These are phyloP conservation scores for Melanchra persicariae DNA, from an alignment of 2,888 invertebrate species.

Conservation along the genomic window DNA sequence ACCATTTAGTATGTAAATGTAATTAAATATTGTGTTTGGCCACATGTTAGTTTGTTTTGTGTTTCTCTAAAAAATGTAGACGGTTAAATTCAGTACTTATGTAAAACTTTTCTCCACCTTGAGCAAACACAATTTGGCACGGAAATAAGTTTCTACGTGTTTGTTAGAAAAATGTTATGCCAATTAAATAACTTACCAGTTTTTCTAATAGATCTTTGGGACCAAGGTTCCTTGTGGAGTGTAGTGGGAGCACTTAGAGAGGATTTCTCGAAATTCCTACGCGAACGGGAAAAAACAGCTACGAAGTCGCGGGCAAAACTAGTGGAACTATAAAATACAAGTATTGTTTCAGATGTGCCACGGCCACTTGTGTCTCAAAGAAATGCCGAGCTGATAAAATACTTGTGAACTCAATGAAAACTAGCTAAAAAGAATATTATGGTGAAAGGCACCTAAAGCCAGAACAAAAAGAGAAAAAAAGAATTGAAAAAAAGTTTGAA, in stretches of 20 bases:
- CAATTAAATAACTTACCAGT: constrained; percentile 23
- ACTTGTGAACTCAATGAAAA: constrained; percentile 34
- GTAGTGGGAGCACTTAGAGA: too few relatives aligned
- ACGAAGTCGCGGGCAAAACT: constrained; percentile 1
- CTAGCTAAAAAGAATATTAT: constrained; percentile 65
- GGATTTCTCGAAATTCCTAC: too few relatives aligned
- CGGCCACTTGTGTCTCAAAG: constrained; percentile 13
- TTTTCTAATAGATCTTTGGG: neutral
- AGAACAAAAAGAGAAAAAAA: constrained; percentile 58
- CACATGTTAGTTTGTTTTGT: neutral
- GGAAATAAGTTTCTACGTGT: neutral
- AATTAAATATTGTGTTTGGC: neutral
- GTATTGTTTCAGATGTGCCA: constrained; percentile 62
- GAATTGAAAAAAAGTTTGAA: constrained; percentile 31
- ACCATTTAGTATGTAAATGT: neutral
- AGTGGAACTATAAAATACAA: constrained; percentile 19
- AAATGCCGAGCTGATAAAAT: constrained; percentile 52
- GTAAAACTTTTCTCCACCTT: constrained; percentile 5
- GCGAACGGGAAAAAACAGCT: too few relatives aligned
- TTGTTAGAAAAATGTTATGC: neutral
- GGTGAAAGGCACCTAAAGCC: constrained; percentile 36
- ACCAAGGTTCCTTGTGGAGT: too few relatives aligned
- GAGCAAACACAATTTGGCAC: neutral
- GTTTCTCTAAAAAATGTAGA: neutral
- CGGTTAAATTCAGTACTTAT: neutral